Base-by-base conservation (phyloP, 2,888 invertebrate species). In the Acrobasis consociella region DNA sequence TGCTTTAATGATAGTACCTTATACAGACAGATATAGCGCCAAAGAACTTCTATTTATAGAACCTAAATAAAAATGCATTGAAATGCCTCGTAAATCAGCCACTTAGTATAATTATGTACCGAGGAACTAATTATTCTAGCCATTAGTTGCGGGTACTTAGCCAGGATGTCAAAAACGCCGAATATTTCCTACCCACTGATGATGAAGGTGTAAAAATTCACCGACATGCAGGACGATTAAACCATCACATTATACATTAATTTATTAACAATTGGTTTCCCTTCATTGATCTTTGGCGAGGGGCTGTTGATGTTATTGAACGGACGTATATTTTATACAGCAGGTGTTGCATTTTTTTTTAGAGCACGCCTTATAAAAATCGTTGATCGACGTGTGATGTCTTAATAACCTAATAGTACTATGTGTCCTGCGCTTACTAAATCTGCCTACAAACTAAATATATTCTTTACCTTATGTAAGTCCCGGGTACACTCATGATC, bases 231-330 rank as follows among this genome's bases (percentile, higher is more conserved):
- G 38, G 22, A 77, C 83, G 83, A 87, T 90, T 87, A 88, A 79
- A 77, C 78, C 79, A 85, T 87, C 87, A 85, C 83, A 87, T 87
- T 81, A 84, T 82, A 85, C 82, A 87, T 86, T 80, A 83, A 74
- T 85, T 88, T 88, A 89, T 87, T 81, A 80, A 77, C 70, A 69
- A 72, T 46, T 52, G 22, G 60, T 61, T 53, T 53, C 61, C 46
- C 53, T 53, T 11, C 46, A 61, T 53, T 61, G 53, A 53, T 52
- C 53, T 31, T 50, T 46, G 22, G 31, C 52, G 42, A 42, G 42
- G 61, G 53, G 53, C 15, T 16, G 60, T 61, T 42, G 38, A 38
- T 31, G 31, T 49, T 46, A 58, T 49, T 31, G 49, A 17, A 10
- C 38, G 38, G 10, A 37, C 53, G 38, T 9, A 46, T 10, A 9